Evolutionary conservation across 1,140 invertebrate genomes (phyloP), one percentile per base, ranked within the genome.

Genomic region (Gonioctena quinquepunctata): DNA sequence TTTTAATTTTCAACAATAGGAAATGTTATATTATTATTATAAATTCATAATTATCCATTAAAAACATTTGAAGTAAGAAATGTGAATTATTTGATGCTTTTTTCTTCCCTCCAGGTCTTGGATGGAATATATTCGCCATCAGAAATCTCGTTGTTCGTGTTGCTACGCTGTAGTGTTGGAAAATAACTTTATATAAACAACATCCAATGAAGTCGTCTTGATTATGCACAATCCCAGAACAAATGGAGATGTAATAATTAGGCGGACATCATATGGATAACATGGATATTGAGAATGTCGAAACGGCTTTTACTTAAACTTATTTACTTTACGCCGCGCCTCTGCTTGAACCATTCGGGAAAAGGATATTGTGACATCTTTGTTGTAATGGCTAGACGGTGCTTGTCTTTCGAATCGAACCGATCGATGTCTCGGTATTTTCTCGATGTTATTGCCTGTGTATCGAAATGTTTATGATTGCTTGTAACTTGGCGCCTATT

Each of bases 201-300:
- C n/a, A n/a, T n/a, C n/a, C n/a, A n/a, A n/a, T 42, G 33, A 42
- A 42, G 33, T 8, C 33, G 33, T 42, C 33, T 42, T n/a, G 33
- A 42, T 42, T 42, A 42, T 42, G 33, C 33, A 4, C 33, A 42
- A 42, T 42, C 33, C 33, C n/a, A n/a, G 16, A 42, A 42, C 54
- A 57, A 57, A 57, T 57, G 21, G 22, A 57, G 54, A 57, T 22
- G 54, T 57, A 25, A 57, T 23, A 57, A 57, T 57, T 57, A 57
- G 11, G 11, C 11, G 16, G 33, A 42, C 33, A 42, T 42, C 33
- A 11, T 42, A 42, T 42, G 33, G 21, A 21, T 25, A 25, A 11
- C 16, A 42, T 42, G 33, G 21, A 21, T 25, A 25, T 25, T 57
- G 21, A 0, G 54, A 23, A 57, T 57, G 21, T 22, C 54, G 54